These are phyloP conservation scores for Batillaria attramentaria DNA, from an alignment of 1,140 invertebrate species.

Conservation along the genomic window DNA sequence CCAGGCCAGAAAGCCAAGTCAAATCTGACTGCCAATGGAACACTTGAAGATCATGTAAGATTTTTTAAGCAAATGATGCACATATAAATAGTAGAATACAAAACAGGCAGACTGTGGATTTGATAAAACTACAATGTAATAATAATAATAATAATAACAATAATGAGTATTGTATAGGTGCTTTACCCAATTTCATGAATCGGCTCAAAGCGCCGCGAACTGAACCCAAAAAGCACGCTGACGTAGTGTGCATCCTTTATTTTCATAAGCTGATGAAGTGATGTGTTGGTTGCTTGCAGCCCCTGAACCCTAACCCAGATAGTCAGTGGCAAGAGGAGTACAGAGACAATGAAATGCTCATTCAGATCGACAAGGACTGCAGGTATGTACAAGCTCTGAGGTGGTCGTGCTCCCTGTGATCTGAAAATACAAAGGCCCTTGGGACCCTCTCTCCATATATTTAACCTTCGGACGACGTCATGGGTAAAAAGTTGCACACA, in stretches of 20 bases:
- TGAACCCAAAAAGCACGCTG: too few relatives aligned
- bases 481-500: too few relatives aligned
- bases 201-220: too few relatives aligned
- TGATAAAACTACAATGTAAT: background rate
- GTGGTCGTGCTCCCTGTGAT: too few relatives aligned
- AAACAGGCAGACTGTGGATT: too few relatives aligned
- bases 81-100: background rate
- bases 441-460: too few relatives aligned
- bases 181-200: too few relatives aligned
- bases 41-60: conserved; percentile 69
- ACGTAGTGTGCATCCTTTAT: background rate
- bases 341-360: conserved; percentile 95
- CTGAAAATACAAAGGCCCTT: too few relatives aligned
- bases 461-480: too few relatives aligned
- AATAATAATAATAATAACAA: background rate
- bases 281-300: conserved; percentile 76
- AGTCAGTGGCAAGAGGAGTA: conserved; percentile 95
- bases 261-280: background rate
- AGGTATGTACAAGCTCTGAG: too few relatives aligned
- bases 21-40: conserved; percentile 71
- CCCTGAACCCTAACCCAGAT: conserved; percentile 92
- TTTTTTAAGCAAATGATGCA: background rate
- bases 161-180: too few relatives aligned
- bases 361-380: conserved; percentile 98
- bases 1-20: conserved; percentile 71